A percentile compares a stretch with the other conserved stretches of the same genome.
Evolutionary conservation across 2,113 vertebrate species (phyloP).

Genomic region (Axis porcinus): DNA sequence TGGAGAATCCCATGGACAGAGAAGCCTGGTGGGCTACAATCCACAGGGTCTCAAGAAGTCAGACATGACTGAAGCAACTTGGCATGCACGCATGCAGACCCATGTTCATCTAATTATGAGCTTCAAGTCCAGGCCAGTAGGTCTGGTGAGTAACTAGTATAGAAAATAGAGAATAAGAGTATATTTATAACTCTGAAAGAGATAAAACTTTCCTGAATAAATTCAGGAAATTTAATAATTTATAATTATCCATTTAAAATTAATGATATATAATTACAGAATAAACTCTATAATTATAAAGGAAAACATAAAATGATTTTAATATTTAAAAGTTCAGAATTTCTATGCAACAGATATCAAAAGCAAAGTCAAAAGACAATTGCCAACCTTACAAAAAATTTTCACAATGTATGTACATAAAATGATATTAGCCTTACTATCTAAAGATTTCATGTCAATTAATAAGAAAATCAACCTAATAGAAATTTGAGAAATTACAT

Average conservation of each 20-base stretch:
- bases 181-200: background rate
- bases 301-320: background rate
- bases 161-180: background rate
- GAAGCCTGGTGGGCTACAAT: background rate
- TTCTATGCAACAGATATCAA: background rate
- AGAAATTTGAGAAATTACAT: background rate
- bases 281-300: background rate
- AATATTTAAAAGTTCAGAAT: constrained; percentile 3
- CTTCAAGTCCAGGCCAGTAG: background rate
- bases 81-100: background rate
- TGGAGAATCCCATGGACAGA: background rate
- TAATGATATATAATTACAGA: background rate
- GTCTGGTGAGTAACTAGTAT: background rate
- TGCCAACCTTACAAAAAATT: background rate
- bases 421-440: background rate
- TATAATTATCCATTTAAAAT: background rate
- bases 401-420: background rate
- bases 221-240: background rate
- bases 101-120: background rate
- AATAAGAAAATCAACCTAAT: background rate
- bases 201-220: background rate
- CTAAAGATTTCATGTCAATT: background rate
- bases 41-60: background rate
- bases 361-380: background rate
- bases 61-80: background rate